Percentiles rank a stretch among this genome's conserved stretches.
phyloP scores from a whole-genome alignment of 2,113 vertebrate genomes.

The Rutilus rutilus region DNA sequence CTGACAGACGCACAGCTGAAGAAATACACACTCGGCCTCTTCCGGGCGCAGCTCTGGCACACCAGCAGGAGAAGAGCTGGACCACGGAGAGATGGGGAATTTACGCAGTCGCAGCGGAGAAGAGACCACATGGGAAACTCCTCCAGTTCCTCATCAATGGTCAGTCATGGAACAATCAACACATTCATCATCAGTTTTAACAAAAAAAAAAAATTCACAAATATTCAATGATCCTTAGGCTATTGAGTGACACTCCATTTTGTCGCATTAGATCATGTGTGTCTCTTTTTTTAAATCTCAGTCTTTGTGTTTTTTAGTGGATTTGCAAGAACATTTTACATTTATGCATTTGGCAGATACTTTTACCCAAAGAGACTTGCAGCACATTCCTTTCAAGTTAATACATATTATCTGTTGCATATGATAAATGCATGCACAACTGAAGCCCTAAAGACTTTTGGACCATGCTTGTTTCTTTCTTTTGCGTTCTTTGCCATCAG shows the following conservation, averaged over 20 bases:
- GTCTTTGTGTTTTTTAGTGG: background rate
- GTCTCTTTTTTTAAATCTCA: background rate
- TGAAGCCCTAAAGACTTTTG: background rate
- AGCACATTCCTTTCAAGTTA: background rate
- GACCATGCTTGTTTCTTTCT: background rate
- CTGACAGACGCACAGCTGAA: slow-evolving; percentile 79
- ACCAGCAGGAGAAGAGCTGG: slow-evolving; percentile 80
- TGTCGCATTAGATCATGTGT: background rate
- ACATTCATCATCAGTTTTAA: background rate
- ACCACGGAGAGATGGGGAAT: slow-evolving; percentile 64
- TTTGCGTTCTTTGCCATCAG: background rate
- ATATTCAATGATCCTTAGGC: background rate
- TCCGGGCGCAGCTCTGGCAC: slow-evolving; percentile 74
- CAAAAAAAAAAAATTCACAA: background rate
- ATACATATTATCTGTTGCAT: background rate
- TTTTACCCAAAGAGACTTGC: background rate
- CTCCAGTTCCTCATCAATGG: slow-evolving; percentile 82
- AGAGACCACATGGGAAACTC: slow-evolving; percentile 73
- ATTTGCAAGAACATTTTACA: background rate
- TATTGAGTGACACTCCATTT: background rate
- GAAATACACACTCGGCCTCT: slow-evolving; percentile 82
- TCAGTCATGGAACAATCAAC: background rate
- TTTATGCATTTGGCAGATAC: background rate
- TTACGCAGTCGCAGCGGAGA: slow-evolving; percentile 77
- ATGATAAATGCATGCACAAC: background rate